Base-by-base conservation (phyloP, 2,797 vertebrate genomes). In the Gambelia wislizenii region DNA sequence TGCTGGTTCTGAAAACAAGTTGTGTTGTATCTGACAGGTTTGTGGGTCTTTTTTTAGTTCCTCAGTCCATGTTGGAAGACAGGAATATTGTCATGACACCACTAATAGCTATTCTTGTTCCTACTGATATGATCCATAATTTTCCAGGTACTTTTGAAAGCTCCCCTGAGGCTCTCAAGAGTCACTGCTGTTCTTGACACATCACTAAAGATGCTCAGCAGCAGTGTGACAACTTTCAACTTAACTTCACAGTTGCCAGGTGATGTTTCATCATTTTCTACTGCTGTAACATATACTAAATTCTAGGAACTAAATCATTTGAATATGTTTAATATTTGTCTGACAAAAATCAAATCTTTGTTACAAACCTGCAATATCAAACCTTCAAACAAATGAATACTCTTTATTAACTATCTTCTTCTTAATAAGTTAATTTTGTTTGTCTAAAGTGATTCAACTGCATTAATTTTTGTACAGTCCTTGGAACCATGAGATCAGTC, bases 161-260 rank as follows among this genome's bases (percentile, higher is more conserved):
- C 30, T 10, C 1, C 84, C 89, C 27, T 67, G 64, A 67, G 64
- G 64, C 30, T 30, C 59, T 6, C 20, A 61, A 25, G 49, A 30
- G 27, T 67, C 59, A 30, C 72, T 22, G 67, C 42, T 83, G 81
- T 70, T 89, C 56, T 80, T 33, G 90, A 64, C 69, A 85, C 8
- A 7, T 30, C 39, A 47, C 33, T 3, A 72, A 4, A 47, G 61
- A 54, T 39, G 13, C 49, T 56, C 81, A 89, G 4, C 3, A 75
- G 12, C 33, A 56, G 82, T 44, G 10, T 6, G 86, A 1, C 78
- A 77, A 12, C 30, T 49, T 77, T 76, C 52, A 54, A 14, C 39
- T 89, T 84, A 36, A 86, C 20, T 74, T 91, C 78, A 47, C 36
- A 47, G 36, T 33, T 61, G 36, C 64, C 30, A 89, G 74, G 87